Base-by-base conservation (phyloP, 2,113 vertebrate genomes). In the Brienomyrus brachyistius region DNA sequence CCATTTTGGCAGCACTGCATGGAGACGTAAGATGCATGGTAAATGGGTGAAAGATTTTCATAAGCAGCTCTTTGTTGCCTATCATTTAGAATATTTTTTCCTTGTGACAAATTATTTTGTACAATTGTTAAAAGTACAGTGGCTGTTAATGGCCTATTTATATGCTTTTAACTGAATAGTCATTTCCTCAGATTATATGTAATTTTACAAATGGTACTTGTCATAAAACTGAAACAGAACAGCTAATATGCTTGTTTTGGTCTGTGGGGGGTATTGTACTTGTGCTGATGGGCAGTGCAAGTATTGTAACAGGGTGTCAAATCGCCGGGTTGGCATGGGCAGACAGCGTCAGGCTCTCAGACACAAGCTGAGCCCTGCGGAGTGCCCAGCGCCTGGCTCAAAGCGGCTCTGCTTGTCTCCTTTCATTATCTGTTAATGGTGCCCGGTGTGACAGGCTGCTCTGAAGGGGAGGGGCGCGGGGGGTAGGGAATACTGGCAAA, bases 371-470 rank as follows among this genome's bases (percentile, higher is more conserved):
- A 95, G 97, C 97, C 97, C 97, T 97, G 96, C 96, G 95, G 96
- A 96, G 94, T 94, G 94, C 91, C 27, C 96, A 96, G 96, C 94
- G 96, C 97, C 97, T 96, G 95, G 95, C 97, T 97, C 96, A 95
- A 96, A 96, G 97, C 97, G 93, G 95, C 97, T 95, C 97, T 96
- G 97, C 95, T 97, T 96, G 97, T 89, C 88, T 89, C 96, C 95
- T 97, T 97, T 98, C 97, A 97, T 98, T 98, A 98, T 97, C 96
- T 96, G 96, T 97, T 99, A 98, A 98, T 97, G 96, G 97, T 96
- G 96, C 97, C 98, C 97, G 95, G 96, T 96, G 95, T 98, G 98
- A 98, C 97, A 96, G 96, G 95, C 95, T 96, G 96, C 95, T 97
- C 97, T 97, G 98, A 98, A 97, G 98, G 97, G 97, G 52, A 21